Evolutionary conservation across 2,888 invertebrate genomes (phyloP), one percentile per base, ranked within the genome.

Genomic region (Zeuzera pyrina): DNA sequence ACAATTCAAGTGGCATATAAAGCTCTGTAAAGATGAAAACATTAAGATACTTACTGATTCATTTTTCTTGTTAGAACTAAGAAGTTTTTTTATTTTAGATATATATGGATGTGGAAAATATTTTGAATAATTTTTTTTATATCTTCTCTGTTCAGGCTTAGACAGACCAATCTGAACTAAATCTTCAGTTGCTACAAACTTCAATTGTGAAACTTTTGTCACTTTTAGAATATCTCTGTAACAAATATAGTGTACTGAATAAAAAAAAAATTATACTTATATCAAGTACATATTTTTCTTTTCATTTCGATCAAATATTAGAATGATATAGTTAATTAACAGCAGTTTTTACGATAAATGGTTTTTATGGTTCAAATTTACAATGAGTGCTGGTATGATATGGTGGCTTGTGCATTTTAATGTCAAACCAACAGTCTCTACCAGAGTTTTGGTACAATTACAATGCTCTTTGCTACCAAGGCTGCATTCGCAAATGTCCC

Each of bases 171-270:
- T 91, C 49, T 93, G 92, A 33, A 87, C 85, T 40, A 98, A 84
- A 73, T 99, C 98, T 54, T 95, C 94, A 55, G 94, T 95, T 22
- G 93, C 91, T 29, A 97, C 97, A 85, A 95, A 98, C 76, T 97
- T 97, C 28, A 98, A 81, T 70, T 96, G 95, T 26, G 93, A 90
- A 3, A 93, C 89, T 72, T 91, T 94, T 49, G 90, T 91, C 31
- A 95, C 90, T 86, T 97, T 97, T 51, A 98, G 84, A 61, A 94
- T 92, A 63, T 92, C 92, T 71, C 92, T 93, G 71, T 81, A 85
- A 79, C 48, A 15, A 25, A 12, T 30, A 27, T 30, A 14, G 19
- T 22, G 35, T 14, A 15, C n/a, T 29, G 4, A 15, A 15, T 5
- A 29, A n/a, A 26, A 11, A 12, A 13, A 27, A 28, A 12, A 12